Evolutionary conservation across 2,888 invertebrate genomes (phyloP).

Genomic region (Julus scandinavius): DNA sequence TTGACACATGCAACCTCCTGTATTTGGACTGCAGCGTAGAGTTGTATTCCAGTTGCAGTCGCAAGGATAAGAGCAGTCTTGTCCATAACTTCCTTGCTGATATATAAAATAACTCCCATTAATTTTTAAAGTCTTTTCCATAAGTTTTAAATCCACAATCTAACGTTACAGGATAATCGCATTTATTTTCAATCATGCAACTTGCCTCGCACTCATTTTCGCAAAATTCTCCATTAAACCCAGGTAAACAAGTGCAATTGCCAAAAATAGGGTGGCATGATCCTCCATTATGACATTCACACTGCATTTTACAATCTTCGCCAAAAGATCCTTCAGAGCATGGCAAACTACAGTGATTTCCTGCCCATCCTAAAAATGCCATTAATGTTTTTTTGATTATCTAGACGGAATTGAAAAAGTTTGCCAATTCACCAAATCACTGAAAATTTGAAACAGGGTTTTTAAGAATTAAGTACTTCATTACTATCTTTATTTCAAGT

Average conservation of each 20-base stretch:
- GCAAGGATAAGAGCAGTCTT: constrained; percentile 63
- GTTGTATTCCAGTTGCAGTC: constrained; percentile 61
- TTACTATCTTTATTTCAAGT: too few relatives aligned
- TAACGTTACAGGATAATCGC: background rate
- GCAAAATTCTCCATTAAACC: constrained; percentile 57
- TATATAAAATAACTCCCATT: background rate
- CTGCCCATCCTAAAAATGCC: constrained; percentile 56
- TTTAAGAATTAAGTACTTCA: too few relatives aligned
- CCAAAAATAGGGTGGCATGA: constrained; percentile 88
- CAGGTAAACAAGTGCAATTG: constrained; percentile 70
- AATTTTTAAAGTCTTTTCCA: too few relatives aligned
- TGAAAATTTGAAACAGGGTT: too few relatives aligned
- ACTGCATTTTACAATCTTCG: constrained; percentile 60
- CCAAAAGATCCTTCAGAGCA: constrained; percentile 58
- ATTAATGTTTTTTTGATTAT: background rate
- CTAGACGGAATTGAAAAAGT: too few relatives aligned
- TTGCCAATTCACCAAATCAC: too few relatives aligned
- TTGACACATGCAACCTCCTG: constrained; percentile 65
- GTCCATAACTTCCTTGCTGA: constrained; percentile 52
- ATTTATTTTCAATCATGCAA: background rate
- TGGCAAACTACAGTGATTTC: constrained; percentile 56
- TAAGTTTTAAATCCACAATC: background rate
- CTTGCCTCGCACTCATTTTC: constrained; percentile 56
- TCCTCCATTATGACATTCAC: constrained; percentile 61
- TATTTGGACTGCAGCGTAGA: constrained; percentile 64